phyloP scores from a whole-genome alignment of 2,888 invertebrate species.

The Thalpophila matura region DNA sequence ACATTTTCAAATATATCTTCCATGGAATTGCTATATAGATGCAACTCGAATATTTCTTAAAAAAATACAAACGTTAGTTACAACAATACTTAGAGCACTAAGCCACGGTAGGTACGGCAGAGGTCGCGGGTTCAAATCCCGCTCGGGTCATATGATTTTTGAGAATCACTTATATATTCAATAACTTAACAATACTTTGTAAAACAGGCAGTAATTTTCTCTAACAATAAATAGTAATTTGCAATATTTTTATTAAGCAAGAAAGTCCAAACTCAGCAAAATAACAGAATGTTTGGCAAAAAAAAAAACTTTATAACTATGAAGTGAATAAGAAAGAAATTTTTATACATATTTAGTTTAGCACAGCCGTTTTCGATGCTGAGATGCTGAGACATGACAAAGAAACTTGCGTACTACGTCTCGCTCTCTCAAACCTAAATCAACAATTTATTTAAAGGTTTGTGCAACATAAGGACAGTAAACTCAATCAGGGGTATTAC shows the following conservation, averaged over 20 bases:
- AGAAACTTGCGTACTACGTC: background rate
- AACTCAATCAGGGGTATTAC: slow-evolving; percentile 11
- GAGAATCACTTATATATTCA: too few species aligned
- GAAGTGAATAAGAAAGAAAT: background rate
- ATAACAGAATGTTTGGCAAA: slow-evolving; percentile 8
- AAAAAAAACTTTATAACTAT: slow-evolving; percentile 14
- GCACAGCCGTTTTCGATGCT: slow-evolving; percentile 12
- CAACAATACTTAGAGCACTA: too few species aligned
- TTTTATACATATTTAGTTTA: slow-evolving; percentile 14
- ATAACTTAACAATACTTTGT: slow-evolving; percentile 26
- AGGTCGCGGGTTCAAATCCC: too few species aligned
- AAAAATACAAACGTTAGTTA: slow-evolving; percentile 9
- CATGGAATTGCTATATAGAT: too few species aligned
- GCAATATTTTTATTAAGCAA: background rate
- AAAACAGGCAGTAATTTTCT: background rate
- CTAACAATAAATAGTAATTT: background rate
- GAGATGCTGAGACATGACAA: background rate
- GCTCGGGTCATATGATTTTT: too few species aligned
- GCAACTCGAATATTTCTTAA: background rate
- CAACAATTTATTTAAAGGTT: background rate
- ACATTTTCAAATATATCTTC: background rate
- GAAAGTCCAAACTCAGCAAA: slow-evolving; percentile 6
- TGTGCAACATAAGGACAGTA: slow-evolving; percentile 2
- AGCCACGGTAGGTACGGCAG: too few species aligned
- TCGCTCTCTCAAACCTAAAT: slow-evolving; percentile 14